Base-by-base conservation (phyloP, 2,888 invertebrate genomes). In the Coremacera marginata region DNA sequence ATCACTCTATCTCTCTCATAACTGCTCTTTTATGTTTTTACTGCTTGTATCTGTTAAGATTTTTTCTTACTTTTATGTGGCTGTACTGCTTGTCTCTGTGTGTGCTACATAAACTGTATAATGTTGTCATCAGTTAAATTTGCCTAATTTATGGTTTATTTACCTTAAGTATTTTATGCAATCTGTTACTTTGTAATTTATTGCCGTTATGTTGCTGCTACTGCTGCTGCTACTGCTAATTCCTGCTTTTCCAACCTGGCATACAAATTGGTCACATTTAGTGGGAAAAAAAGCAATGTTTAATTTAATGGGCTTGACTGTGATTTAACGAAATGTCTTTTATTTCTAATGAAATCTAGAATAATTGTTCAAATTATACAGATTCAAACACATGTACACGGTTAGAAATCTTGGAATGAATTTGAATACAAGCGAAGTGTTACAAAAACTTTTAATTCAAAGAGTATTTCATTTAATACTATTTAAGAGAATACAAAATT, bases 111-210 rank as follows among this genome's bases (percentile, higher is more conserved):
- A 65, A 65, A 65, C n/a, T 65, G 63, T 65, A 34, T 65, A 65
- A 65, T 65, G 63, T 49, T 49, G 68, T 22, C 68, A 68, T 68
- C 68, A 68, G 68, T 37, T 78, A 80, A 80, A 76, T 79, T 79
- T 65, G 76, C 34, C 74, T 82, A 81, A 82, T 81, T 81, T 82
- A 81, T 82, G 80, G 78, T 79, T 80, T 79, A 79, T 81, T 80
- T 79, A 80, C 80, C 79, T 79, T 80, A 80, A 80, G 78, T 82
- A 80, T 79, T 80, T 79, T 75, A 77, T 73, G 74, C 80, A 81
- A 81, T 80, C 80, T 82, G 80, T 79, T 82, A 75, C 79, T 77
- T 74, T 78, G 74, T 80, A 78, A 79, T 79, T 80, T 79, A 79
- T 68, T 37, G 49, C 25, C 25, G 16, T 60, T 60, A 27, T 60